These are phyloP conservation scores for Cololabis saira DNA, from an alignment of 2,113 vertebrate genomes.

Conservation along the genomic window DNA sequence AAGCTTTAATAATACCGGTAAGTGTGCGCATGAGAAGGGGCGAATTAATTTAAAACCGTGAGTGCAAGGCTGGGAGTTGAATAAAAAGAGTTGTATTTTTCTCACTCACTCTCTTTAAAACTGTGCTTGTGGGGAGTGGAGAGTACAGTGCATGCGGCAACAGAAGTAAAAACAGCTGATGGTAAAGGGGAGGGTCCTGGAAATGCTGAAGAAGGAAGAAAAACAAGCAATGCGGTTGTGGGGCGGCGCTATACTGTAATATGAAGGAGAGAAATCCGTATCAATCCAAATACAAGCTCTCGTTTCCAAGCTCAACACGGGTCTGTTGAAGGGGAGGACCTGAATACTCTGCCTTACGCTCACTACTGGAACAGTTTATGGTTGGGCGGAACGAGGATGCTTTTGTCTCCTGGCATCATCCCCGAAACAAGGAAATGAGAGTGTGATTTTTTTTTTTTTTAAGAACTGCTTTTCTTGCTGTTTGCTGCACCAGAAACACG, in stretches of 20 bases:
- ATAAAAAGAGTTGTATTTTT: no score
- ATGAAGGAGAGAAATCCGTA: conserved; percentile 42
- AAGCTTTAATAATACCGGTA: no score
- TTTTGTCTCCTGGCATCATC: conserved; percentile 24
- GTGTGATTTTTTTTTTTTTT: background rate
- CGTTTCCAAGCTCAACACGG: background rate
- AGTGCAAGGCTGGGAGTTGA: no score
- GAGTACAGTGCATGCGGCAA: background rate
- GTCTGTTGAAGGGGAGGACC: background rate
- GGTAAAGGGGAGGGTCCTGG: conserved; percentile 26
- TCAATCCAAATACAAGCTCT: conserved; percentile 35
- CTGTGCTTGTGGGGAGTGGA: no score
- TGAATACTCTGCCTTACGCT: background rate
- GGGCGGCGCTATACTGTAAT: conserved; percentile 51
- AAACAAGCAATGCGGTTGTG: conserved; percentile 35
- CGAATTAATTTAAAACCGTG: background rate
- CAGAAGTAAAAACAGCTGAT: conserved; percentile 45
- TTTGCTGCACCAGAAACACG: background rate
- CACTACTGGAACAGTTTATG: background rate
- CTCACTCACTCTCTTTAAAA: no score
- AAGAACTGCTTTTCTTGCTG: background rate
- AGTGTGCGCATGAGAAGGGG: conserved; percentile 6
- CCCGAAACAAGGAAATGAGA: conserved; percentile 54
- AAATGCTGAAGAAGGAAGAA: conserved; percentile 7
- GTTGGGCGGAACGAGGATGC: conserved; percentile 44